Evolutionary conservation across 2,113 vertebrate genomes (phyloP).

Genomic region (Notarius lentiginosus): DNA sequence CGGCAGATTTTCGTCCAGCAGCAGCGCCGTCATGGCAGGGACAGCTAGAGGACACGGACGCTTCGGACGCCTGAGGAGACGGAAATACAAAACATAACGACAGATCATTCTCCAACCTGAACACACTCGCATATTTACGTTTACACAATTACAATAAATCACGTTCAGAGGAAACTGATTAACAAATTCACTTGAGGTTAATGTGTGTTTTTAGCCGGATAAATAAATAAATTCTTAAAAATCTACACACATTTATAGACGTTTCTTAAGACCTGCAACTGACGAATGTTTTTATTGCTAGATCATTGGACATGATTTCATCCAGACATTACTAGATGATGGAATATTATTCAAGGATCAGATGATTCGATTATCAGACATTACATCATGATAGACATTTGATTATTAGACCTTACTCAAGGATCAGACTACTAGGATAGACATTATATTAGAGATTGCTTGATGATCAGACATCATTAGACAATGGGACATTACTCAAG

Average conservation of each 20-base stretch:
- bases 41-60: slow-evolving; percentile 82
- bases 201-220: not conserved
- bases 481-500: not conserved
- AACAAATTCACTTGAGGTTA: not conserved
- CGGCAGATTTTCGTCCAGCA: slow-evolving; percentile 94
- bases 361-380: not conserved
- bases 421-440: not conserved
- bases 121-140: not conserved
- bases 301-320: not conserved
- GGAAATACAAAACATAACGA: not conserved
- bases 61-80: slow-evolving; percentile 73
- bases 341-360: not conserved
- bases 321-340: not conserved
- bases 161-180: not conserved
- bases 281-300: not conserved
- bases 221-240: not conserved
- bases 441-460: not conserved
- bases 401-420: not conserved
- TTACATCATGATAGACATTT: not conserved
- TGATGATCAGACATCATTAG: not conserved
- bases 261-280: not conserved
- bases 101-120: not conserved
- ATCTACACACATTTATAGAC: not conserved
- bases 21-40: slow-evolving; percentile 85
- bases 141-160: not conserved